Conservation (phyloP, 2,888 invertebrate genomes). For the Thymelicus lineola region DNA sequence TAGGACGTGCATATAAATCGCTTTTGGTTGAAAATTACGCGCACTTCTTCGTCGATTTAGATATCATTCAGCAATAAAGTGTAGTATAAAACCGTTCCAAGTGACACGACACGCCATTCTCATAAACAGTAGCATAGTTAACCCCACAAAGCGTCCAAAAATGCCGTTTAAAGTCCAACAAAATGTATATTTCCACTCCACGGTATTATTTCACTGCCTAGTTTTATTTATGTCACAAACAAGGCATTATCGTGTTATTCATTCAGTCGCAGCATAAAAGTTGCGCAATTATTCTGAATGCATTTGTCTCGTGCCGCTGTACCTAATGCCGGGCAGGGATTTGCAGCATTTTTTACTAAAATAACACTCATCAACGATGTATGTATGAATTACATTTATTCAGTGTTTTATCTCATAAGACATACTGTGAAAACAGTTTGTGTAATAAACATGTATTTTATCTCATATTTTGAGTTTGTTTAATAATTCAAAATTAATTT, state of each 20-base stretch:
- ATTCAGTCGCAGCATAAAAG: constrained; percentile 32
- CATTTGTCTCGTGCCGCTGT: constrained; percentile 27
- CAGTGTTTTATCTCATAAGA: too few species aligned
- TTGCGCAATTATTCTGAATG: constrained; percentile 32
- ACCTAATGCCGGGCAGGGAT: constrained; percentile 20
- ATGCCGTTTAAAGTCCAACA: neutral
- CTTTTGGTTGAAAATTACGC: too few species aligned
- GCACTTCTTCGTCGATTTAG: too few species aligned
- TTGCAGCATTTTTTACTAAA: neutral
- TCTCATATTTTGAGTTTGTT: too few species aligned
- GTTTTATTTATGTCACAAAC: constrained; percentile 28
- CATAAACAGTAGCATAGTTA: neutral
- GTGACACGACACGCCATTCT: neutral
- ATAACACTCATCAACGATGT: neutral
- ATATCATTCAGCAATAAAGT: too few species aligned
- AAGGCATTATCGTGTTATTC: constrained; percentile 34
- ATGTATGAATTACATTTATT: too few species aligned
- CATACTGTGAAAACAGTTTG: too few species aligned
- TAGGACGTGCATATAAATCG: too few species aligned
- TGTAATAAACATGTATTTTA: too few species aligned
- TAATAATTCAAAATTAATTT: too few species aligned
- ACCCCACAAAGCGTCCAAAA: neutral
- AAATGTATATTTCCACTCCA: constrained; percentile 10
- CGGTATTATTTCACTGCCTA: constrained; percentile 18
- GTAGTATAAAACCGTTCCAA: too few species aligned